Base-by-base conservation (phyloP, 2,888 invertebrate species). In the Tortricodes alternella region DNA sequence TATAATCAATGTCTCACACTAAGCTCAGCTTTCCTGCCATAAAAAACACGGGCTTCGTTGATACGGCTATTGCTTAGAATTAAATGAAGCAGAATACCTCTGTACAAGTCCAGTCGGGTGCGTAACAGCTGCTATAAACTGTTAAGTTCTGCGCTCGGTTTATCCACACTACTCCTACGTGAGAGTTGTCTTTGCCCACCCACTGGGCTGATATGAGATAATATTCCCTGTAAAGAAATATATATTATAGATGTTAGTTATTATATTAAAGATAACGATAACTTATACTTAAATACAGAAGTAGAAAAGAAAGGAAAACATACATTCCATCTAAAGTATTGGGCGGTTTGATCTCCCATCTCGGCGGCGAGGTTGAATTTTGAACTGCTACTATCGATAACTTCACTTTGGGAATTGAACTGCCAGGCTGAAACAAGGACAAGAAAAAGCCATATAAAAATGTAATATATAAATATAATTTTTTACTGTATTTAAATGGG, bases 141-240 rank as follows among this genome's bases (percentile, higher is more conserved):
- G 97, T 96, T 64, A 96, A 92, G 84, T 98, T 98, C 89, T 99
- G 98, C 38, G 96, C 95, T 68, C 99, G 93, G 83, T 97, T 97
- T 93, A 98, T 95, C 96, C 98, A 99, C 53, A 97, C 96, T 46
- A 96, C 95, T 46, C 96, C 94, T 64, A 98, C 93, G 78, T 96
- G 94, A 61, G 92, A 92, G 82, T 96, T 95, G 71, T 93, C 93
- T 74, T 93, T 93, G 71, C 95, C 94, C 71, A 97, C 94, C 98
- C 98, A 98, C 62, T 95, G 94, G 59, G 97, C 97, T 68, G 96
- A 96, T 80, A 97, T 97, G 80, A 98, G 91, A 90, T 98, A 98
- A 90, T 95, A 95, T 76, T 98, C 98, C 86, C 97, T 97, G 89
- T 34, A 89, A 89, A 68, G 2, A 27, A 19, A 7, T 9, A 4